A percentile compares a stretch with the other conserved stretches of the same genome.
Conservation (phyloP, 2,888 invertebrate species). For the Smittia aterrima region DNA sequence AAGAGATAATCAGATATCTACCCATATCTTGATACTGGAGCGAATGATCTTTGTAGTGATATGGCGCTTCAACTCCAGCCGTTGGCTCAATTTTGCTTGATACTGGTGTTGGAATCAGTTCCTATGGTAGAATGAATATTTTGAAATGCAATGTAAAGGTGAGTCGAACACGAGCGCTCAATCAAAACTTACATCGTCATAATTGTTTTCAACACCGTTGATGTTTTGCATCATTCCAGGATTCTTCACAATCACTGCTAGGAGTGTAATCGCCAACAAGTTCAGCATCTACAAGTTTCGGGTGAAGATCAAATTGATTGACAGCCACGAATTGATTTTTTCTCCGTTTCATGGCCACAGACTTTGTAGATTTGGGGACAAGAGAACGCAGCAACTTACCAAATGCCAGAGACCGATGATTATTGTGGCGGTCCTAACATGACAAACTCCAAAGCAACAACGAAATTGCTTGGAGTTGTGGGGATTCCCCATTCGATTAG, state of each 20-base stretch:
- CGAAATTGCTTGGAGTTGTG: slow-evolving; percentile 64
- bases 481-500: neutral
- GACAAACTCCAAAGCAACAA: slow-evolving; percentile 72
- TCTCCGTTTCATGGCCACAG: neutral
- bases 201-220: slow-evolving; percentile 49
- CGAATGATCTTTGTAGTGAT: slow-evolving; percentile 61
- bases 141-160: slow-evolving; percentile 53
- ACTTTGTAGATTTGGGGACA: neutral
- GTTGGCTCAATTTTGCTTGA: slow-evolving; percentile 14
- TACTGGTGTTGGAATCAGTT: slow-evolving; percentile 47
- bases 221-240: slow-evolving; percentile 66
- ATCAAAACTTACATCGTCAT: slow-evolving; percentile 47
- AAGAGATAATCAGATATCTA: too few relatives aligned
- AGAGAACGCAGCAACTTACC: slow-evolving; percentile 55
- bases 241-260: slow-evolving; percentile 72
- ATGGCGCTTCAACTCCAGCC: slow-evolving; percentile 57
- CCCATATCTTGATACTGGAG: slow-evolving; percentile 57
- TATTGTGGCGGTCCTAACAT: slow-evolving; percentile 79
- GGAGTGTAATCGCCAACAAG: slow-evolving; percentile 68
- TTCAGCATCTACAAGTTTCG: slow-evolving; percentile 65
- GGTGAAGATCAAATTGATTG: slow-evolving; percentile 40
- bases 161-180: slow-evolving; percentile 46
- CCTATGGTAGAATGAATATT: slow-evolving; percentile 65
- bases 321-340: neutral
- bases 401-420: slow-evolving; percentile 81